Evolutionary conservation across 2,888 invertebrate genomes (phyloP).

Genomic region (Pachymerium ferrugineum): DNA sequence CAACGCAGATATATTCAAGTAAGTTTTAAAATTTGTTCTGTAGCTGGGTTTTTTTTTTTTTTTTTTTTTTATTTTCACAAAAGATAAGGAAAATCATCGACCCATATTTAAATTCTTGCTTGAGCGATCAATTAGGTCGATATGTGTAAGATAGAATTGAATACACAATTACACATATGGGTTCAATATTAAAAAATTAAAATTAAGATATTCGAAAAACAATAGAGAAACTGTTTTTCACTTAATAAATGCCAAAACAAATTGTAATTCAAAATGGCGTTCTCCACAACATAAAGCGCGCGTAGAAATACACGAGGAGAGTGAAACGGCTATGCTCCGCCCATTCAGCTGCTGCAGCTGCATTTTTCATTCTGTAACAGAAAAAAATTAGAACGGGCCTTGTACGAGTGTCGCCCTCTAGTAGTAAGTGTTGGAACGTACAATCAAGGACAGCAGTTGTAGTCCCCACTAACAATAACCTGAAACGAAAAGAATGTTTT

Average conservation of each 20-base stretch:
- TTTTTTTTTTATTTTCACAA: neutral
- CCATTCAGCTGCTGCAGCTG: slow-evolving; percentile 21
- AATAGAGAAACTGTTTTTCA: neutral
- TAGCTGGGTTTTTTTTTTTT: neutral
- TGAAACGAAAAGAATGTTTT: neutral
- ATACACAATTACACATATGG: no score
- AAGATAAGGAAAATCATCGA: no score
- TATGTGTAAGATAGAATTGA: no score
- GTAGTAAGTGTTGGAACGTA: neutral
- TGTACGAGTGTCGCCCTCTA: slow-evolving; percentile 33
- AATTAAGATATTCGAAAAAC: no score
- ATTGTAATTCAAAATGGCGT: slow-evolving; percentile 30
- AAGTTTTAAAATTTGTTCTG: no score
- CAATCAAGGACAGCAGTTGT: neutral
- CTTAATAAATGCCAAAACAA: neutral
- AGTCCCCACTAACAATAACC: neutral
- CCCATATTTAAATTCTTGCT: no score
- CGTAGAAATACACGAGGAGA: neutral
- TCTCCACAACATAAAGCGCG: neutral
- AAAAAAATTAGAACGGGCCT: slow-evolving; percentile 18
- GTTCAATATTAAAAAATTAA: no score
- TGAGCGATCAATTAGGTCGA: neutral
- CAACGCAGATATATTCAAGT: no score
- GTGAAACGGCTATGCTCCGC: slow-evolving; percentile 20
- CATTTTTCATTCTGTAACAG: neutral